These are phyloP conservation scores for Aphelenchoides fujianensis DNA, from an alignment of 1,140 invertebrate genomes.

Conservation along the genomic window DNA sequence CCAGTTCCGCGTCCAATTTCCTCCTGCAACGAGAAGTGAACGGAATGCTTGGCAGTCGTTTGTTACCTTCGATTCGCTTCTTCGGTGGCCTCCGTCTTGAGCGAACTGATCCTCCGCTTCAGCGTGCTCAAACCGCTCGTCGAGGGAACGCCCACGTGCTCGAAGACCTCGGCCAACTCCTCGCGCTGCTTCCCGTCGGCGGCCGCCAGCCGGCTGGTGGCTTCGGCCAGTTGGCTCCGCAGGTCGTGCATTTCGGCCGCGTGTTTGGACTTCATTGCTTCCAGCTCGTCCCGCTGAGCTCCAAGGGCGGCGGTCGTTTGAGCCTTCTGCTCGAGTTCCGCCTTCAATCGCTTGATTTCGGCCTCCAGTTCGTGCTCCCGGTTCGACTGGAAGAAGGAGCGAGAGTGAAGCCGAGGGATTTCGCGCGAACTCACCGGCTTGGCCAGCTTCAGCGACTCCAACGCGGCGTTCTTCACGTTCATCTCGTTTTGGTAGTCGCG, in stretches of 20 bases:
- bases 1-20: background rate
- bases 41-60: background rate
- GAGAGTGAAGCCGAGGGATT: slow-evolving; percentile 9
- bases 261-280: background rate
- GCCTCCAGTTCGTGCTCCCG: background rate
- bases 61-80: slow-evolving; percentile 13
- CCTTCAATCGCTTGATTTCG: background rate
- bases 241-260: background rate
- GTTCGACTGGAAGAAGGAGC: background rate
- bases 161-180: background rate
- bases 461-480: background rate
- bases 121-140: background rate
- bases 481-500: background rate
- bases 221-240: background rate
- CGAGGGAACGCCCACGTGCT: background rate
- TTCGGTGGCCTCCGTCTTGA: background rate
- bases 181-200: background rate
- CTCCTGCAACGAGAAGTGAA: slow-evolving; percentile 2
- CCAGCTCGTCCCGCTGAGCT: background rate
- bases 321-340: background rate
- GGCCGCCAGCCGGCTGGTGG: background rate
- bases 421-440: slow-evolving; percentile 20
- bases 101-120: background rate
- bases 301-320: background rate
- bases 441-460: slow-evolving; percentile 7